Evolutionary conservation across 2,113 vertebrate species (phyloP).

Genomic region (Dolichallabes microphthalmus): DNA sequence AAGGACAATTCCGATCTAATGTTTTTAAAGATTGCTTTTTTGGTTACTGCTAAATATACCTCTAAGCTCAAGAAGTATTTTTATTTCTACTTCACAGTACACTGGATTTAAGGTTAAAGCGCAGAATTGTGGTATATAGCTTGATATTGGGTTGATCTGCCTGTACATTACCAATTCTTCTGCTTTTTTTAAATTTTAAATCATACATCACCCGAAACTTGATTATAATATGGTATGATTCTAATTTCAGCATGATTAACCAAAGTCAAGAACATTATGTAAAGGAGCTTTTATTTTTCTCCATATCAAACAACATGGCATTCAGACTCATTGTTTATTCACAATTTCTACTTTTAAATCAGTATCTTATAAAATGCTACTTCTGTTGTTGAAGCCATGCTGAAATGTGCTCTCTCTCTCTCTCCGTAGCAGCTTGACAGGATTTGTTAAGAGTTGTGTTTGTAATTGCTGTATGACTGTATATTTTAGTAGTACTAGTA

Average conservation of each 20-base stretch:
- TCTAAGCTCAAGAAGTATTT: not conserved
- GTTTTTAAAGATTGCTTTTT: not conserved
- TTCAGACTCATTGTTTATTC: conserved; percentile 31
- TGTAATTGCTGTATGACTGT: conserved; percentile 47
- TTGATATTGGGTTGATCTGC: not conserved
- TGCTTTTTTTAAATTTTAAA: not conserved
- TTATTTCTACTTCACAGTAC: not conserved
- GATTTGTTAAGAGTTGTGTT: conserved; percentile 61
- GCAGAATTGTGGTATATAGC: not conserved
- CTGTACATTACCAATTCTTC: not conserved
- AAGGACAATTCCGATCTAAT: not conserved
- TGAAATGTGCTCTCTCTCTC: conserved; percentile 74
- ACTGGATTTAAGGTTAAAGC: not conserved
- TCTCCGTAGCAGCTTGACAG: conserved; percentile 64
- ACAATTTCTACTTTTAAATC: not conserved
- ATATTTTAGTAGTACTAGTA: conserved; percentile 51
- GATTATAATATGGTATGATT: not conserved
- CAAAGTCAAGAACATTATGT: not conserved
- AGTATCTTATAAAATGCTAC: not conserved
- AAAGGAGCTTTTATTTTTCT: too few species aligned
- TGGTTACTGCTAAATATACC: not conserved
- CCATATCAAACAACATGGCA: conserved; percentile 16
- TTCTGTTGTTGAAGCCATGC: conserved; percentile 38
- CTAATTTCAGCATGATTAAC: not conserved
- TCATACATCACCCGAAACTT: not conserved